Evolutionary conservation across 1,140 invertebrate species (phyloP).

Genomic region (Magallana gigas): DNA sequence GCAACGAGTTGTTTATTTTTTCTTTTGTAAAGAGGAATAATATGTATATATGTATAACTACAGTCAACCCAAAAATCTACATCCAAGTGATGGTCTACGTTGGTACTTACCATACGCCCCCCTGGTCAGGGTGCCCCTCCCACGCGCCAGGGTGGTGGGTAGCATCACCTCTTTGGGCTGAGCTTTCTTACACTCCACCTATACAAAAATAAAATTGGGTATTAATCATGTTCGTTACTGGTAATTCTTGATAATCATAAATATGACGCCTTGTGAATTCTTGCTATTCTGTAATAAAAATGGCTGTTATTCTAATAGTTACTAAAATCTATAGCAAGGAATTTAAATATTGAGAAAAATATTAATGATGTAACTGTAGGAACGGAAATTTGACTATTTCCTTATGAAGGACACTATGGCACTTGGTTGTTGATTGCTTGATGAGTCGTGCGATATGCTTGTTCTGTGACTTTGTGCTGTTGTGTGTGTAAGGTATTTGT

Average conservation of each 20-base stretch:
- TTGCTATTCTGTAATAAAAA: neutral
- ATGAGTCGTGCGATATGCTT: neutral
- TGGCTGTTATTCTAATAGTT: no score
- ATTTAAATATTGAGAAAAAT: no score
- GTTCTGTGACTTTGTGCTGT: conserved; percentile 17
- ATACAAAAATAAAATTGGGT: conserved; percentile 60
- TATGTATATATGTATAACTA: conserved; percentile 51
- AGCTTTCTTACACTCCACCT: conserved; percentile 99
- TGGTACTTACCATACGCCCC: conserved; percentile 61
- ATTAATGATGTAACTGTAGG: no score
- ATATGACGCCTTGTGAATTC: no score
- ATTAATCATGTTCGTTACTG: no score
- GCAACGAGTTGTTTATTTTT: conserved; percentile 44
- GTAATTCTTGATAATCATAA: no score
- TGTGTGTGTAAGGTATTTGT: conserved; percentile 11
- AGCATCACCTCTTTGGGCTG: conserved; percentile 99
- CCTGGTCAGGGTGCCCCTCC: conserved; percentile 68
- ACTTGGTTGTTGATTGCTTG: no score
- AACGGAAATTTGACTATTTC: no score
- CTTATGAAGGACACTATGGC: no score
- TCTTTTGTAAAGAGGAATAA: conserved; percentile 30
- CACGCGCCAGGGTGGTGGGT: conserved; percentile 68
- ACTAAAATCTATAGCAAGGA: no score
- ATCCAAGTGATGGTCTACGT: conserved; percentile 18
- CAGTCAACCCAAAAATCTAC: conserved; percentile 49